Evolutionary conservation across 2,888 invertebrate genomes (phyloP).

Genomic region (Lysandra coridon): DNA sequence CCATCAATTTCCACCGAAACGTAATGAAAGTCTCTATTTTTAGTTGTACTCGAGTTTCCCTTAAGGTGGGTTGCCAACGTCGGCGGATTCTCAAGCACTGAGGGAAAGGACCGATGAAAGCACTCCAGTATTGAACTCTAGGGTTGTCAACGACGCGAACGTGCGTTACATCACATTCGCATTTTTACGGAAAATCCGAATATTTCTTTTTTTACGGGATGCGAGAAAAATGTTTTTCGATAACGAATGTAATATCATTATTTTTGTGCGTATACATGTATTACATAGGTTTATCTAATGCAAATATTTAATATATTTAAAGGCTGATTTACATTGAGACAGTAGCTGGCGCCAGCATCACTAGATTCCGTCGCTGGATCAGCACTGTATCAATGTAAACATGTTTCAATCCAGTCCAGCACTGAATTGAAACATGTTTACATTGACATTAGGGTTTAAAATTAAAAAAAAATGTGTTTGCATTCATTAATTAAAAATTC

Average conservation of each 20-base stretch:
- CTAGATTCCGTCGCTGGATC: no score
- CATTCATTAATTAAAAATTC: no score
- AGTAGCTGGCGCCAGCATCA: no score
- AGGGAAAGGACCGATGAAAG: slow-evolving; percentile 72
- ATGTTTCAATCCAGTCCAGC: no score
- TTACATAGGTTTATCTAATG: background rate
- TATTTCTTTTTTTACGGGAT: background rate
- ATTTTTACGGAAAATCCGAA: background rate
- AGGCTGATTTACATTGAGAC: no score
- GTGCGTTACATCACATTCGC: background rate
- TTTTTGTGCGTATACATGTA: background rate
- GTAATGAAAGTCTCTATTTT: slow-evolving; percentile 16
- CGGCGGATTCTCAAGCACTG: slow-evolving; percentile 46
- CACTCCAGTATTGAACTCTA: slow-evolving; percentile 66
- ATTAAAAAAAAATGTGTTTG: no score
- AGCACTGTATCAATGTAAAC: no score
- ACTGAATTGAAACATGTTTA: no score
- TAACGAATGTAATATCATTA: background rate
- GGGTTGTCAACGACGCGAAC: slow-evolving; percentile 59
- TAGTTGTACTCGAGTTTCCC: slow-evolving; percentile 51
- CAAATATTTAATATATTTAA: background rate
- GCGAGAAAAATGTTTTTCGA: background rate
- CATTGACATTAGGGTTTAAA: background rate
- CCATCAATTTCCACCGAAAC: background rate
- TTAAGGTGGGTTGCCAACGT: slow-evolving; percentile 53